Evolutionary conservation across 2,113 vertebrate genomes (phyloP).

Genomic region (Ceyx cyanopectus): DNA sequence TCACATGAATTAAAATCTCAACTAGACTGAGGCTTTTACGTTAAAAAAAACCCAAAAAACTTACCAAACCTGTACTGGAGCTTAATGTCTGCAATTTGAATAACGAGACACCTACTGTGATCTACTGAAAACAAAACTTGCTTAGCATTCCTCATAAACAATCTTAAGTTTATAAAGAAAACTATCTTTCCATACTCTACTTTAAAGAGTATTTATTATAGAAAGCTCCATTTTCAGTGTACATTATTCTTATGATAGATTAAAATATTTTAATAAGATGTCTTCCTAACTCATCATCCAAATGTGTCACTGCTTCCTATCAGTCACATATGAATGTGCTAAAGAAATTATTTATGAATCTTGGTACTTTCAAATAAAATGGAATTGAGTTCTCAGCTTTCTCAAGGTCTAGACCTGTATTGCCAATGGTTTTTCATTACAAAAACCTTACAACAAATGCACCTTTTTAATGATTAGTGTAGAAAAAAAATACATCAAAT

Average conservation of each 20-base stretch:
- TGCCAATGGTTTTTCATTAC: not conserved
- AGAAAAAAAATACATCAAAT: not conserved
- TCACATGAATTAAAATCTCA: constrained; percentile 58
- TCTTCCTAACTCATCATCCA: not conserved
- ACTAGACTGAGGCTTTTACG: constrained; percentile 37
- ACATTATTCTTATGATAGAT: not conserved
- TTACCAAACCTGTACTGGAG: constrained; percentile 12
- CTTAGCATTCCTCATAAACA: not conserved
- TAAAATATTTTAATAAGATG: not conserved
- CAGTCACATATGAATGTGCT: not conserved
- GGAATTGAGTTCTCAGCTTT: not conserved
- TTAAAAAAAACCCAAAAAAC: not conserved
- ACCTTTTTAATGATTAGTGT: not conserved
- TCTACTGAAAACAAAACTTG: not conserved
- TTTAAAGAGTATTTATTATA: not conserved
- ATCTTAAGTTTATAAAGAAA: not conserved
- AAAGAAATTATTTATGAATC: not conserved
- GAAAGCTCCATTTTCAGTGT: not conserved
- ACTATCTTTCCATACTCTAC: not conserved
- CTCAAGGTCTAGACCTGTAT: not conserved
- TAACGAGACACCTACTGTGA: not conserved
- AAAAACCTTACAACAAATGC: not conserved
- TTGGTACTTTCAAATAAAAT: not conserved
- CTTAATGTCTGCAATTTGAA: not conserved
- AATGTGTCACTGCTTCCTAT: not conserved